These are phyloP conservation scores for Brachynemurus nebulosus DNA, from an alignment of 2,888 invertebrate genomes.

Conservation along the genomic window DNA sequence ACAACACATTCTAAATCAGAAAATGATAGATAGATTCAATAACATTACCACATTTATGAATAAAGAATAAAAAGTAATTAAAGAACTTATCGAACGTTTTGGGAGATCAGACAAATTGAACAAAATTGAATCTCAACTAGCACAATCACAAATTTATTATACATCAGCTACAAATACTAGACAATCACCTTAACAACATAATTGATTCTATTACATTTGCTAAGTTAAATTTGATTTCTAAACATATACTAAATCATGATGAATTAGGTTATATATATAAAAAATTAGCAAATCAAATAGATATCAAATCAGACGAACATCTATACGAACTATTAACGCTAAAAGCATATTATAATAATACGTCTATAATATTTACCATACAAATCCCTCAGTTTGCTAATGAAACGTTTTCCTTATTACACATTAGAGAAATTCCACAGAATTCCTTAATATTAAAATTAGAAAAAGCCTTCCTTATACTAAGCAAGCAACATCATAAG, in stretches of 20 bases:
- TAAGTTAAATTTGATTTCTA: neutral
- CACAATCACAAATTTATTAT: neutral
- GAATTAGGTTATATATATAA: neutral
- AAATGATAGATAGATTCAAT: neutral
- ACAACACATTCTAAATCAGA: neutral
- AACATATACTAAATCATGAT: neutral
- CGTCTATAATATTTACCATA: neutral
- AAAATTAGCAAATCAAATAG: neutral
- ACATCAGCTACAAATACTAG: neutral
- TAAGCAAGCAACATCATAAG: neutral
- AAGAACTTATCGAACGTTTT: neutral
- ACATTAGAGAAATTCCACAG: neutral
- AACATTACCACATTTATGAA: neutral
- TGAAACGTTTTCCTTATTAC: neutral
- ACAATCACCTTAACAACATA: neutral
- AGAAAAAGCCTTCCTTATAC: neutral
- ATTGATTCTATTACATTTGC: neutral
- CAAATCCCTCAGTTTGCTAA: neutral
- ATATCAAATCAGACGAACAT: neutral
- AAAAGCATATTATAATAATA: slow-evolving; percentile 4
- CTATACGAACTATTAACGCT: slow-evolving; percentile 1
- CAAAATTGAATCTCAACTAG: neutral
- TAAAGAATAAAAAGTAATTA: neutral
- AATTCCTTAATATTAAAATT: neutral
- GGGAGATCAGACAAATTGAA: neutral